These are phyloP conservation scores for Dioctria rufipes DNA, from an alignment of 2,888 invertebrate species.

Conservation along the genomic window DNA sequence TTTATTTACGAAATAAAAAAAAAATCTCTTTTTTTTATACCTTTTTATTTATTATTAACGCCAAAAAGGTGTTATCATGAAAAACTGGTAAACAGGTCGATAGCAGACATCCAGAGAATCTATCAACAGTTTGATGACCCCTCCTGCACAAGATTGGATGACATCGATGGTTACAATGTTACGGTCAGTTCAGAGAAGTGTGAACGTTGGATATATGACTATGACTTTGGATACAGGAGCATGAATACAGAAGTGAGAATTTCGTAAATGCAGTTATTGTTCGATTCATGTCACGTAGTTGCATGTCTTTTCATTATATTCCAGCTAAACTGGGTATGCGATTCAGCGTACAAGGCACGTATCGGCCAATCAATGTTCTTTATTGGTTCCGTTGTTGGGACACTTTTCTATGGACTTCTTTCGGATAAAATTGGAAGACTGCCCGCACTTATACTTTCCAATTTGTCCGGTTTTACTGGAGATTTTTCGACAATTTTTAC, in stretches of 20 bases:
- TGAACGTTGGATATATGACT: conserved; percentile 75
- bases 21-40: neutral
- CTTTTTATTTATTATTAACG: neutral
- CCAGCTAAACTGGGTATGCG: conserved; percentile 76
- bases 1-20: neutral
- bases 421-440: conserved; percentile 75
- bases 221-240: conserved; percentile 74
- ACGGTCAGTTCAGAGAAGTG: conserved; percentile 69
- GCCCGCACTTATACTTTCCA: conserved; percentile 74
- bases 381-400: conserved; percentile 76
- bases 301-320: conserved; percentile 36
- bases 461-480: conserved; percentile 74
- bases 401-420: conserved; percentile 74
- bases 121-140: conserved; percentile 67
- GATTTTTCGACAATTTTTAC: conserved; percentile 74
- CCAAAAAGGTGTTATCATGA: conserved; percentile 68
- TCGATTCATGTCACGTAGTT: conserved; percentile 32
- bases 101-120: conserved; percentile 68
- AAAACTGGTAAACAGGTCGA: conserved; percentile 68
- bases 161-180: conserved; percentile 65
- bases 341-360: conserved; percentile 75
- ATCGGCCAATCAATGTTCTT: conserved; percentile 77
- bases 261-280: conserved; percentile 27
- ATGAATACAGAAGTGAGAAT: conserved; percentile 76
- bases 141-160: conserved; percentile 67